Conservation (phyloP, 2,113 vertebrate species). For the Antigone vipio region DNA sequence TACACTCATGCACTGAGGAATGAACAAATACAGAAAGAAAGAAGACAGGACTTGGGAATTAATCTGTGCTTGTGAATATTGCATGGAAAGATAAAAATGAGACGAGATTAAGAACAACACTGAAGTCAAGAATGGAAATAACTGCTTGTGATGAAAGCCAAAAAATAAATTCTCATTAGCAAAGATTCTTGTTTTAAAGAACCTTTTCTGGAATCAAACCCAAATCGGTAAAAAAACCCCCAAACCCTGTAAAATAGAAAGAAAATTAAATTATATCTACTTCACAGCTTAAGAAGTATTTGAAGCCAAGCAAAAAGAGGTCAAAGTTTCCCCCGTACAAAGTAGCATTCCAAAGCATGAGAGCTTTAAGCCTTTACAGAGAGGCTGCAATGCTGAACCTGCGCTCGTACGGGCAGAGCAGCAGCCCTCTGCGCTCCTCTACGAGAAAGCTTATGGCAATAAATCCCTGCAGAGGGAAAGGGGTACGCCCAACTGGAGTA, state of each 20-base stretch:
- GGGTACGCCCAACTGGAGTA: neutral
- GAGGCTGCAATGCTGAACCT: neutral
- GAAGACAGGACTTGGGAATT: neutral
- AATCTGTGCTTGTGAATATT: neutral
- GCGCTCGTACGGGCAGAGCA: neutral
- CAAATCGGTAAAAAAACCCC: fast-evolving
- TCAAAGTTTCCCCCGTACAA: neutral
- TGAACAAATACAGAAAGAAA: neutral
- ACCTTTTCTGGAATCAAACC: neutral
- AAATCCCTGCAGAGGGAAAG: neutral
- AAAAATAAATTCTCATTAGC: neutral
- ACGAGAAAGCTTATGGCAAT: neutral
- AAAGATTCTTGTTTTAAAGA: neutral
- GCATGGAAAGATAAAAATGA: neutral
- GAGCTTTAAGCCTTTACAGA: neutral
- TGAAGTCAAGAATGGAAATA: neutral
- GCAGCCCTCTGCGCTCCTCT: fast-evolving
- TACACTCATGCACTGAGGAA: neutral
- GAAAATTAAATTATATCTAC: neutral
- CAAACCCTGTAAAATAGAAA: neutral
- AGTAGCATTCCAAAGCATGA: neutral
- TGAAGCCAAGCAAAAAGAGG: neutral
- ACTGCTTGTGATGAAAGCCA: neutral
- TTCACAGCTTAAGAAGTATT: neutral
- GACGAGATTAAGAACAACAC: neutral